Evolutionary conservation across 2,888 invertebrate species (phyloP).

Genomic region (Dilophus febrilis): DNA sequence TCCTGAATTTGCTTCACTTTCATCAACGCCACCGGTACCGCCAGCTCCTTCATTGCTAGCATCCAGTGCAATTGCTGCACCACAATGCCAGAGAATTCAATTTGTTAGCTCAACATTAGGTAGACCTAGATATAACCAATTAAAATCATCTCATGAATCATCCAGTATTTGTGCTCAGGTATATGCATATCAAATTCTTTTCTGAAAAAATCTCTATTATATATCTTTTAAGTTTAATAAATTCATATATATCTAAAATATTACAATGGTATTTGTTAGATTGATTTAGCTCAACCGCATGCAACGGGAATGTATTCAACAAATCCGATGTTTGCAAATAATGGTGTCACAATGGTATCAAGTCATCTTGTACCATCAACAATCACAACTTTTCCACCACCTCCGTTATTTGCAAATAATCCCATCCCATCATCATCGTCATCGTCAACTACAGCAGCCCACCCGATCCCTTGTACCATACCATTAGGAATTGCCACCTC

Average conservation of each 20-base stretch:
- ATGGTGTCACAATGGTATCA: constrained; percentile 30
- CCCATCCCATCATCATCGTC: constrained; percentile 7
- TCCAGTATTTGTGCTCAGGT: constrained; percentile 30
- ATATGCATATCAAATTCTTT: no score
- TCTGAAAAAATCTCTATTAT: no score
- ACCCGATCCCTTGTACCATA: no score
- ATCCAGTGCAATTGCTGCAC: constrained; percentile 11
- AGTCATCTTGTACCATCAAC: no score
- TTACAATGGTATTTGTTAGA: no score
- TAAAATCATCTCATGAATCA: constrained; percentile 28
- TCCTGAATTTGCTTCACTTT: no score
- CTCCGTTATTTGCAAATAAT: constrained; percentile 25
- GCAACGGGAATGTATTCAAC: constrained; percentile 26
- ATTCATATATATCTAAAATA: no score
- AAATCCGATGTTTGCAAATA: constrained; percentile 27
- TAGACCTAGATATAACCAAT: constrained; percentile 21
- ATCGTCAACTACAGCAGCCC: constrained; percentile 14
- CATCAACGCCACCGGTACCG: no score
- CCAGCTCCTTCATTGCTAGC: no score
- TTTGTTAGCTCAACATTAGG: constrained; percentile 30
- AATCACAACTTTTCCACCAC: constrained; percentile 26
- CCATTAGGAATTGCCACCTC: no score
- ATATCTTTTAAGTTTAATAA: no score
- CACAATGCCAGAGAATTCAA: constrained; percentile 22
- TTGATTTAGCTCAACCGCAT: constrained; percentile 28